Evolutionary conservation across 2,888 invertebrate genomes (phyloP).

Genomic region (Torymus aiolomorphi): DNA sequence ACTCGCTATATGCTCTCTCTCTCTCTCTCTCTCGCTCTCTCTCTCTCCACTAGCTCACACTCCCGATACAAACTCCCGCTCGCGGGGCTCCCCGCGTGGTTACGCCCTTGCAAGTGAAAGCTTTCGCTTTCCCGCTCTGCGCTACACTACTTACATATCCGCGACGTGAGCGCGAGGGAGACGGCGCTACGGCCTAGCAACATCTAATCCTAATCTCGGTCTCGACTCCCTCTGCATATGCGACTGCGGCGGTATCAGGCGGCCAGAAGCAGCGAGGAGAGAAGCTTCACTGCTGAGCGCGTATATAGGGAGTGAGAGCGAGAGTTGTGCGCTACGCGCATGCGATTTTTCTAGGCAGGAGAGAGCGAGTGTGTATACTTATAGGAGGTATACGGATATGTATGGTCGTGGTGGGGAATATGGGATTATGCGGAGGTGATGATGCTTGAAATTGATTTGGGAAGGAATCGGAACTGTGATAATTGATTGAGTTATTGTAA

Average conservation of each 20-base stretch:
- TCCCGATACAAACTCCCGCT: neutral
- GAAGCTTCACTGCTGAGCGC: neutral
- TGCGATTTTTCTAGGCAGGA: too few species aligned
- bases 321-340: too few species aligned
- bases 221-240: conserved; percentile 65
- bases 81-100: conserved; percentile 29
- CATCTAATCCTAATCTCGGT: conserved; percentile 58
- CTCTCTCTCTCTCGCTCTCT: too few species aligned
- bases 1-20: too few species aligned
- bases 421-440: too few species aligned
- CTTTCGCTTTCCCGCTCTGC: conserved; percentile 3
- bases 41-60: neutral
- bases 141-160: neutral
- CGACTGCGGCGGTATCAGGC: conserved; percentile 62
- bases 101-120: conserved; percentile 54
- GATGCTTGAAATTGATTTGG: too few species aligned
- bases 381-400: too few species aligned
- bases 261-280: conserved; percentile 55
- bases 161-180: conserved; percentile 17
- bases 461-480: too few species aligned
- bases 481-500: too few species aligned
- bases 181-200: conserved; percentile 30
- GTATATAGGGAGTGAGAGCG: neutral
- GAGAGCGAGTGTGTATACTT: too few species aligned
- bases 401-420: too few species aligned